phyloP scores from a whole-genome alignment of 2,113 vertebrate species.

The Rhinogobius similis region DNA sequence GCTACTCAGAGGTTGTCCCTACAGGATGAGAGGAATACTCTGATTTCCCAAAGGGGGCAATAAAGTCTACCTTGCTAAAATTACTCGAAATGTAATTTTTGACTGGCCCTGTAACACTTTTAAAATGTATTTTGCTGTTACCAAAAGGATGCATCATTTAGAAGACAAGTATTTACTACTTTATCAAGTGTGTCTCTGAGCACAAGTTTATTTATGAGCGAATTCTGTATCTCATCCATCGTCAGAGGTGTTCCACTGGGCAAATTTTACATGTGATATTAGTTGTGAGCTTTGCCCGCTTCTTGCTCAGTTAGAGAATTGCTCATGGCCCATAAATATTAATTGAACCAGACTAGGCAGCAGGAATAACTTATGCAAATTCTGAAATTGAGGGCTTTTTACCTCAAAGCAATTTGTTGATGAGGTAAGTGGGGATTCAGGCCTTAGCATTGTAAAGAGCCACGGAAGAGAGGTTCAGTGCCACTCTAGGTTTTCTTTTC shows the following conservation, averaged over 20 bases:
- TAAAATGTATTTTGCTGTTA: neutral
- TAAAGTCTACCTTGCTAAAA: neutral
- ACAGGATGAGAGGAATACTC: neutral
- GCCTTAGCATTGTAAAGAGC: constrained; percentile 27
- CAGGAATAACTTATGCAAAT: constrained; percentile 71
- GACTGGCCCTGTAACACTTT: neutral
- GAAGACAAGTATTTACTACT: neutral
- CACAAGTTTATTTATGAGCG: constrained; percentile 40
- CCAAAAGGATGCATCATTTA: neutral
- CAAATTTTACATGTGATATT: constrained; percentile 46
- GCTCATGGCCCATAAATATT: constrained; percentile 63
- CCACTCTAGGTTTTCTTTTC: constrained; percentile 23
- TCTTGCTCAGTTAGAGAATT: constrained; percentile 34
- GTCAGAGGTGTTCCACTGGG: constrained; percentile 33
- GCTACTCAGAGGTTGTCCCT: neutral
- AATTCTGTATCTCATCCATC: constrained; percentile 24
- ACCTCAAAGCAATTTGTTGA: constrained; percentile 71
- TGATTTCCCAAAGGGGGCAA: neutral
- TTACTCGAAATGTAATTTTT: neutral
- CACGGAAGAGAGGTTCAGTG: constrained; percentile 14
- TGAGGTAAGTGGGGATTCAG: constrained; percentile 62
- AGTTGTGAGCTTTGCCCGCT: constrained; percentile 30
- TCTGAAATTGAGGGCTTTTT: constrained; percentile 64
- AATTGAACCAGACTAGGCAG: constrained; percentile 51
- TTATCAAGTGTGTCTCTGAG: constrained; percentile 33